Evolutionary conservation across 2,888 invertebrate species (phyloP).

Genomic region (Ornithoptera priamus): DNA sequence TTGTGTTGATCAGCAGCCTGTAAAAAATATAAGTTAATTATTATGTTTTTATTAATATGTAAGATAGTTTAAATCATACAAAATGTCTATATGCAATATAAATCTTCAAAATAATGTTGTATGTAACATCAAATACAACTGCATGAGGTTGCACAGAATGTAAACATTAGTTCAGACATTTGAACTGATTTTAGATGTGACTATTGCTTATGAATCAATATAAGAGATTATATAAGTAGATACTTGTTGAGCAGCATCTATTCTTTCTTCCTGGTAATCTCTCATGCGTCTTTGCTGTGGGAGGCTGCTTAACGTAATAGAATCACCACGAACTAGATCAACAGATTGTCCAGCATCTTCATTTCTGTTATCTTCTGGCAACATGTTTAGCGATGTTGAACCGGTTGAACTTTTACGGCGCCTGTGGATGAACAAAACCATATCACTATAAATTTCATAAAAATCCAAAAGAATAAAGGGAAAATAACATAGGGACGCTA

Average conservation of each 20-base stretch:
- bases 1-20: constrained; percentile 59
- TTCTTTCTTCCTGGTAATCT: constrained; percentile 58
- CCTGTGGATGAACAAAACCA: constrained; percentile 45
- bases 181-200: no score
- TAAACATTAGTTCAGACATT: no score
- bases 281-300: constrained; percentile 66
- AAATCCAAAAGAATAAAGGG: not conserved
- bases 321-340: constrained; percentile 53
- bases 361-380: constrained; percentile 49
- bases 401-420: constrained; percentile 68
- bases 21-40: constrained; percentile 27
- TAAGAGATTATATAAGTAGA: not conserved
- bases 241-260: constrained; percentile 59
- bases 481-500: not conserved
- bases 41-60: not conserved
- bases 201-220: no score
- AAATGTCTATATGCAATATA: not conserved
- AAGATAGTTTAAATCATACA: not conserved
- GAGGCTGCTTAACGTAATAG: constrained; percentile 66
- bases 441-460: not conserved
- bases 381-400: constrained; percentile 56
- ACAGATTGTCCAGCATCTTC: constrained; percentile 50
- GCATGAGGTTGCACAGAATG: no score
- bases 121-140: no score
- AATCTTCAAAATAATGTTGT: no score